Evolutionary conservation across 2,888 invertebrate species (phyloP).

Genomic region (Ophraella communa): DNA sequence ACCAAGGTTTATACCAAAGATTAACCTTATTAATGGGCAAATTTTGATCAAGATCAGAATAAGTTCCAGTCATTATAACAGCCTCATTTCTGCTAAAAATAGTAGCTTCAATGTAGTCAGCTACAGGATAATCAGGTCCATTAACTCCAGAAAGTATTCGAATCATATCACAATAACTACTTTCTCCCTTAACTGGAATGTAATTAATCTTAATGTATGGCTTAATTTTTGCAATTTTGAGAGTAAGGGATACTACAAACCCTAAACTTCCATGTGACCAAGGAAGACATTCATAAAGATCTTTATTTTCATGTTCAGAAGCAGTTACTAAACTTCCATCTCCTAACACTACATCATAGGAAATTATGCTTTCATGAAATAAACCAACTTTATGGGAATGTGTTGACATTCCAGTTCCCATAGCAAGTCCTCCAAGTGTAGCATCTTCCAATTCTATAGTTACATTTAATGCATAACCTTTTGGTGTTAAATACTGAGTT

Average conservation of each 20-base stretch:
- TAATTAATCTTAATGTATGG: constrained; percentile 72
- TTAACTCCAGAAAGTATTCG: constrained; percentile 67
- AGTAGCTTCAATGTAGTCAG: constrained; percentile 73
- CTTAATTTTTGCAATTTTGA: constrained; percentile 67
- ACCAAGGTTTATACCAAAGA: constrained; percentile 76
- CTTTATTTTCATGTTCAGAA: constrained; percentile 63
- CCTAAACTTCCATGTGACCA: constrained; percentile 74
- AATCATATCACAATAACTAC: constrained; percentile 69
- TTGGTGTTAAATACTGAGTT: constrained; percentile 68
- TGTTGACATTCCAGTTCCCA: constrained; percentile 77
- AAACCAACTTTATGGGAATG: constrained; percentile 75
- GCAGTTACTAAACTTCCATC: constrained; percentile 69
- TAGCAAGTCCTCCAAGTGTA: constrained; percentile 72
- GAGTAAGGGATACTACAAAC: constrained; percentile 69
- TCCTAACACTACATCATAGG: constrained; percentile 70
- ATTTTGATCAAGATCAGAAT: constrained; percentile 65
- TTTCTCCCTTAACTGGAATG: constrained; percentile 68
- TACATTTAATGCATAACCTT: constrained; percentile 71
- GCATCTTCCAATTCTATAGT: constrained; percentile 74
- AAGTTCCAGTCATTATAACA: constrained; percentile 72
- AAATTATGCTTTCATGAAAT: constrained; percentile 70
- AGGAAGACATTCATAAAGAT: constrained; percentile 68
- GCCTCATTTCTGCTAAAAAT: constrained; percentile 67
- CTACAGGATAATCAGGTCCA: constrained; percentile 58
- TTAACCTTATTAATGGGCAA: constrained; percentile 66